phyloP scores from a whole-genome alignment of 2,888 invertebrate species.

The Tetropium fuscum region DNA sequence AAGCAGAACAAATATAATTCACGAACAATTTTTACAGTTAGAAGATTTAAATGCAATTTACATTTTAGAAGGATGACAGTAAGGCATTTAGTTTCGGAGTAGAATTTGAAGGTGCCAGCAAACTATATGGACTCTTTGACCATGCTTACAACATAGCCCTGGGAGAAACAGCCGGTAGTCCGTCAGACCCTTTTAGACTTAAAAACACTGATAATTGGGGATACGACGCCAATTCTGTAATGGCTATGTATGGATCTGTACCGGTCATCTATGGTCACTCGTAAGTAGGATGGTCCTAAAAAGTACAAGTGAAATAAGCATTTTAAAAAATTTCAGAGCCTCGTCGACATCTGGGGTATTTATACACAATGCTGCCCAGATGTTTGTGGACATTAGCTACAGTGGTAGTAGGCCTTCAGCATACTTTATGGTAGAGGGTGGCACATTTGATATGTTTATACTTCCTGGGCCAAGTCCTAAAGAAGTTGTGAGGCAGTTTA shows the following conservation, averaged over 20 bases:
- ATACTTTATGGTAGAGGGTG: constrained; percentile 95
- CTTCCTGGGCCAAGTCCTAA: constrained; percentile 86
- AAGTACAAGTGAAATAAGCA: too few species aligned
- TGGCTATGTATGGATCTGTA: constrained; percentile 73
- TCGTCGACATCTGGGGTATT: constrained; percentile 43
- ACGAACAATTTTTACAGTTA: too few species aligned
- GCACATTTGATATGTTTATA: constrained; percentile 91
- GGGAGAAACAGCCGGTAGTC: constrained; percentile 76
- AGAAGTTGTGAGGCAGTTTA: constrained; percentile 89
- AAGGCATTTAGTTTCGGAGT: constrained; percentile 47
- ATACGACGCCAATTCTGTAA: constrained; percentile 88
- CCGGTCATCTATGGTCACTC: constrained; percentile 93
- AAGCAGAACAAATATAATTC: too few species aligned
- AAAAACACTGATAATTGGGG: constrained; percentile 88
- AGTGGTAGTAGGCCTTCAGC: constrained; percentile 69
- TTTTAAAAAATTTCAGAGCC: too few species aligned
- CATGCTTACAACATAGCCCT: constrained; percentile 91
- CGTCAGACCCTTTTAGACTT: constrained; percentile 88
- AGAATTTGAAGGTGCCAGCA: constrained; percentile 36
- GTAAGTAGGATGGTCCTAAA: too few species aligned
- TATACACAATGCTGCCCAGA: constrained; percentile 93
- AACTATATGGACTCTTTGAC: constrained; percentile 77
- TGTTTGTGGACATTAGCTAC: constrained; percentile 87
- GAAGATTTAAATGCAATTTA: too few species aligned
- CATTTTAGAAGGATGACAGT: constrained; percentile 41